Evolutionary conservation across 2,797 vertebrate species (phyloP).

Genomic region (Huso huso): DNA sequence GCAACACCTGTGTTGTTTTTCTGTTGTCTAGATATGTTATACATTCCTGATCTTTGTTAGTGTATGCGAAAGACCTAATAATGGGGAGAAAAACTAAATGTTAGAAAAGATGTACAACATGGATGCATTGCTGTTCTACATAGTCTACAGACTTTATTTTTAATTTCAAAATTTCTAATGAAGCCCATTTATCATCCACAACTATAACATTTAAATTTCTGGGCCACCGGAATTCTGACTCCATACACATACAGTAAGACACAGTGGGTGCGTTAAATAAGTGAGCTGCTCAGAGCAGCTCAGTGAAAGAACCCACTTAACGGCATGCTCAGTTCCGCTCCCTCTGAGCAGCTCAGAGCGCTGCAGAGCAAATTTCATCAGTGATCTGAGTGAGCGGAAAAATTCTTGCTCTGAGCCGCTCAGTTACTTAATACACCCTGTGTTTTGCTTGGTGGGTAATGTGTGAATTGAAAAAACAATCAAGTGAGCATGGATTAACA

Average conservation of each 20-base stretch:
- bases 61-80: slow-evolving; percentile 73
- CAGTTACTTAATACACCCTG: too few species aligned
- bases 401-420: too few species aligned
- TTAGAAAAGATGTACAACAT: not conserved
- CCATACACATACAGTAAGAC: too few species aligned
- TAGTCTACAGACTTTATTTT: not conserved
- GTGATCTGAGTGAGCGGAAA: too few species aligned
- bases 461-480: not conserved
- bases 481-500: not conserved
- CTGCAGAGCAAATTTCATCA: too few species aligned
- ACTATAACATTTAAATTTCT: not conserved
- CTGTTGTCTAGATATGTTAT: slow-evolving; percentile 64
- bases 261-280: too few species aligned
- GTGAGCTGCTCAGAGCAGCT: too few species aligned
- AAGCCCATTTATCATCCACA: not conserved
- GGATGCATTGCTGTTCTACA: not conserved
- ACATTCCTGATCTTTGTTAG: slow-evolving; percentile 79
- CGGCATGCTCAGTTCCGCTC: too few species aligned
- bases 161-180: not conserved
- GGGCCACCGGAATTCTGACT: too few species aligned
- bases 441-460: too few species aligned
- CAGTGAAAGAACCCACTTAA: too few species aligned
- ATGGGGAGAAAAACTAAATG: not conserved
- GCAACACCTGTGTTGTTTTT: slow-evolving; percentile 59
- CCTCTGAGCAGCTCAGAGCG: too few species aligned